phyloP scores from a whole-genome alignment of 2,113 vertebrate genomes.

The Empidonax traillii region DNA sequence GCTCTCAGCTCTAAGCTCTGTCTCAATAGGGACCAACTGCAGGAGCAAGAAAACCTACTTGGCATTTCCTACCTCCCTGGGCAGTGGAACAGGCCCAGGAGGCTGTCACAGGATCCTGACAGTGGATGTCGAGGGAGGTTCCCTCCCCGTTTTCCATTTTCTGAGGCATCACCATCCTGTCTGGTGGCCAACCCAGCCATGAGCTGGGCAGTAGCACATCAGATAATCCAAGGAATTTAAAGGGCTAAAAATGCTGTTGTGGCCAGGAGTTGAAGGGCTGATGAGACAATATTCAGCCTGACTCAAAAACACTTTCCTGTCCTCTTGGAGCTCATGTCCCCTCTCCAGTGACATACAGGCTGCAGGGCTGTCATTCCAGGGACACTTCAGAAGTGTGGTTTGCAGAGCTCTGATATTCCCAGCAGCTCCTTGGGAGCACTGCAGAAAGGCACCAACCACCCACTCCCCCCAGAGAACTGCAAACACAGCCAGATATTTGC shows the following conservation, averaged over 20 bases:
- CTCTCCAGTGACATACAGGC: not conserved
- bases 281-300: not conserved
- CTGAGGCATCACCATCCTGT: not conserved
- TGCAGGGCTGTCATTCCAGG: not conserved
- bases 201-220: not conserved
- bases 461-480: not conserved
- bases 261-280: not conserved
- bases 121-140: not conserved
- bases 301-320: not conserved
- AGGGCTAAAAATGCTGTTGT: not conserved
- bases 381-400: not conserved
- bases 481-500: not conserved
- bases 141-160: not conserved
- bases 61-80: not conserved
- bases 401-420: not conserved
- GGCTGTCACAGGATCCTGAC: not conserved
- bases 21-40: not conserved
- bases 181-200: not conserved
- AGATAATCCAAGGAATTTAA: not conserved
- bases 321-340: not conserved
- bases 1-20: not conserved
- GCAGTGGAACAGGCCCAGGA: not conserved
- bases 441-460: not conserved
- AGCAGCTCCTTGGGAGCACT: constrained; percentile 1
- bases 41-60: not conserved